Evolutionary conservation across 2,797 vertebrate genomes (phyloP).

Genomic region (Dallia pectoralis): DNA sequence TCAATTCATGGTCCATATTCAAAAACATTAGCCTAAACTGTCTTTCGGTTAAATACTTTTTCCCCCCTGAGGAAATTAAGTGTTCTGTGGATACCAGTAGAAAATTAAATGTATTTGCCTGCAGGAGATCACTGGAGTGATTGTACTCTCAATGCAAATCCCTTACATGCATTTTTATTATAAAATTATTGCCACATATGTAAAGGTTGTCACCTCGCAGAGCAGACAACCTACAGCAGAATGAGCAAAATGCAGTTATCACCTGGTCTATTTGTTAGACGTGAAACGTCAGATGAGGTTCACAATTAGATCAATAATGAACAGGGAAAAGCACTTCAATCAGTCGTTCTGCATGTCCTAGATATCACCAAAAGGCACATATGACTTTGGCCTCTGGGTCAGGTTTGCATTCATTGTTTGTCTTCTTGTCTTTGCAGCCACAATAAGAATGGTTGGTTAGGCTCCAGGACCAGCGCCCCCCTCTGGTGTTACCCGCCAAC

Average conservation of each 20-base stretch:
- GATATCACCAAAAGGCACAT: background rate
- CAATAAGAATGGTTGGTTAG: background rate
- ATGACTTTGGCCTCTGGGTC: background rate
- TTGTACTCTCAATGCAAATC: conserved; percentile 22
- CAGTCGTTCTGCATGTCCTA: background rate
- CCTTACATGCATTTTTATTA: conserved; percentile 4
- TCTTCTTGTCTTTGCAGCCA: background rate
- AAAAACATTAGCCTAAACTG: conserved; percentile 6
- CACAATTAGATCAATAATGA: conserved; percentile 22
- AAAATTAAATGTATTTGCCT: conserved; percentile 28
- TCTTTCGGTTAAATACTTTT: conserved; percentile 26
- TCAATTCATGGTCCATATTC: background rate
- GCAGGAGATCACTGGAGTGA: conserved; percentile 5
- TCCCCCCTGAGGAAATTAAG: background rate
- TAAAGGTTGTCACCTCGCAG: conserved; percentile 36
- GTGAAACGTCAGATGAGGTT: conserved; percentile 14
- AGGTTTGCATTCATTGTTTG: background rate
- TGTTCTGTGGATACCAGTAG: conserved; percentile 26
- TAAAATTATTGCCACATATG: background rate
- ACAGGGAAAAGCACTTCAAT: conserved; percentile 16
- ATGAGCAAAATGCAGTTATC: conserved; percentile 40
- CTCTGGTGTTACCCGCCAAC: conserved; percentile 13
- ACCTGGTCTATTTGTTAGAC: conserved; percentile 46
- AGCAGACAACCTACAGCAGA: conserved; percentile 47
- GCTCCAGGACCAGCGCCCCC: background rate